Conservation (phyloP, 1,140 invertebrate genomes). For the Galleria mellonella region DNA sequence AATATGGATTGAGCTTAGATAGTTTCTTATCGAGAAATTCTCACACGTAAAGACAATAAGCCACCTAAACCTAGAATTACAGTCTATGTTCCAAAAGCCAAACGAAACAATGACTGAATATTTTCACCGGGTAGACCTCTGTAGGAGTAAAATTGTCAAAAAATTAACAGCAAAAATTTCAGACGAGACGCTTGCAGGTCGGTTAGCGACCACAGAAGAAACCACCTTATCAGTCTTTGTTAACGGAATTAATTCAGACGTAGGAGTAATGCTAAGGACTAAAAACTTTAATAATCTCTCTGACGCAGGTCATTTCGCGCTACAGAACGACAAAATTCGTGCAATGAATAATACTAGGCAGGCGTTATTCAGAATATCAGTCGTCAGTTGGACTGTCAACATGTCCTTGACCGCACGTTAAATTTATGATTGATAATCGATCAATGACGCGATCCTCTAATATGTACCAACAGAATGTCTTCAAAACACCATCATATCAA, state of each 20-base stretch:
- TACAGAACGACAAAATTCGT: constrained; percentile 11
- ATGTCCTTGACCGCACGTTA: too few species aligned
- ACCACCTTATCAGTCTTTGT: constrained; percentile 9
- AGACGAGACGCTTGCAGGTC: background rate
- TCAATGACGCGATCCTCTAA: background rate
- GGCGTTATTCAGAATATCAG: background rate
- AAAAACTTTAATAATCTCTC: constrained; percentile 5
- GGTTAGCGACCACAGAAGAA: constrained; percentile 7
- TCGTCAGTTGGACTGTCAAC: background rate
- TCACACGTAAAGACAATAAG: constrained; percentile 10
- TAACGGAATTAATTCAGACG: constrained; percentile 7
- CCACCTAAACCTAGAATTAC: constrained; percentile 12
- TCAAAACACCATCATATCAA: background rate
- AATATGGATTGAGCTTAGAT: background rate
- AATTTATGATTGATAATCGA: too few species aligned
- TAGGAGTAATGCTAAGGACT: constrained; percentile 11
- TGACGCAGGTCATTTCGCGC: constrained; percentile 6
- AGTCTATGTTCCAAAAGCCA: constrained; percentile 9
- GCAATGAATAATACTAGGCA: constrained; percentile 10
- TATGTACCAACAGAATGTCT: background rate
- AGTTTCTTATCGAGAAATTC: constrained; percentile 8
- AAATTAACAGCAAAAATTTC: constrained; percentile 10
- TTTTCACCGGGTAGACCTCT: constrained; percentile 10
- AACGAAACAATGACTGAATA: constrained; percentile 7
- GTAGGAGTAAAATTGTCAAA: constrained; percentile 10